phyloP scores from a whole-genome alignment of 1,140 invertebrate species.

The Paramacrobiotus metropolitanus region DNA sequence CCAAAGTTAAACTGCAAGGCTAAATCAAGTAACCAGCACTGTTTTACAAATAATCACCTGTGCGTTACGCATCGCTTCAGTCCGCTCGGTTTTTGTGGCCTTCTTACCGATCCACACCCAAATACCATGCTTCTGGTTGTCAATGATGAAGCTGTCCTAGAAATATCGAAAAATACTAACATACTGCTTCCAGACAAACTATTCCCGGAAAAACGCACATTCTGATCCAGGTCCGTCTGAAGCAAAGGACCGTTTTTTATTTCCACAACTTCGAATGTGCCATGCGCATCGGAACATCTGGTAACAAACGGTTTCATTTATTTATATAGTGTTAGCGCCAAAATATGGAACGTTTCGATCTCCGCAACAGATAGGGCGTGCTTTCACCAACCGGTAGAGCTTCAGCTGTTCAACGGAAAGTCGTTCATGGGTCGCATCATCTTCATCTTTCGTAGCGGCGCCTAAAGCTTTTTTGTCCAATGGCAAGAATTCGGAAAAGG shows the following conservation, averaged over 20 bases:
- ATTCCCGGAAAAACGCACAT: slow-evolving; percentile 23
- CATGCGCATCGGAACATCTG: slow-evolving; percentile 40
- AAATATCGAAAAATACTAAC: slow-evolving; percentile 12
- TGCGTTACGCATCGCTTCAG: slow-evolving; percentile 56
- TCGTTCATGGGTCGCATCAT: slow-evolving; percentile 5
- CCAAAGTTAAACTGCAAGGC: not conserved
- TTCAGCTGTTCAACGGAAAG: not conserved
- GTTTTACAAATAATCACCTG: slow-evolving; percentile 23
- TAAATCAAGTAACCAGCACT: not conserved
- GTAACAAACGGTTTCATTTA: slow-evolving; percentile 7
- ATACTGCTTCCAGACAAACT: slow-evolving; percentile 6
- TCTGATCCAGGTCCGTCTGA: slow-evolving; percentile 49
- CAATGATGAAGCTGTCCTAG: slow-evolving; percentile 59
- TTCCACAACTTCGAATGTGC: slow-evolving; percentile 61
- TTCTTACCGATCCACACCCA: slow-evolving; percentile 75
- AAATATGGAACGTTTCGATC: not conserved
- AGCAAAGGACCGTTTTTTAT: slow-evolving; percentile 56
- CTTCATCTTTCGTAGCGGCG: slow-evolving; percentile 18
- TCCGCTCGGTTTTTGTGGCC: slow-evolving; percentile 38
- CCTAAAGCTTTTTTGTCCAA: slow-evolving; percentile 26
- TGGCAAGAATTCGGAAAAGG: slow-evolving; percentile 40
- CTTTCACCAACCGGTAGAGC: not conserved
- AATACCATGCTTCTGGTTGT: slow-evolving; percentile 50
- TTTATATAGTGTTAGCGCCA: slow-evolving; percentile 9
- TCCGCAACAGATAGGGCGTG: not conserved